These are phyloP conservation scores for Serranus cabrilla DNA, from an alignment of 2,797 vertebrate genomes.

Conservation along the genomic window DNA sequence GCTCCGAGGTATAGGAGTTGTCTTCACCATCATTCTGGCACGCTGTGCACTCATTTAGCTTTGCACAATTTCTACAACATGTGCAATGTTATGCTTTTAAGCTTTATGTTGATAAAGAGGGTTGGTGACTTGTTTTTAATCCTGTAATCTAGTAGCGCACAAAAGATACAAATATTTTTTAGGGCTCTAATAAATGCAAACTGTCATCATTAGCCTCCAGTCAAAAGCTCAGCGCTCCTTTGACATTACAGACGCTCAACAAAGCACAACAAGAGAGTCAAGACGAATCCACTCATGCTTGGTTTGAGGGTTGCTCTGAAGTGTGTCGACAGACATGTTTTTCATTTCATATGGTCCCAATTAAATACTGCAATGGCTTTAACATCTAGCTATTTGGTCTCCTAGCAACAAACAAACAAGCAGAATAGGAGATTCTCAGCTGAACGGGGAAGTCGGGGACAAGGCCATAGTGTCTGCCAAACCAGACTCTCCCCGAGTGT, in stretches of 20 bases:
- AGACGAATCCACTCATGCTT: constrained; percentile 51
- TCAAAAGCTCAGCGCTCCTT: constrained; percentile 26
- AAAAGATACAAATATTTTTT: constrained; percentile 2
- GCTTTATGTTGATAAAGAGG: constrained; percentile 1
- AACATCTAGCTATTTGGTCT: constrained; percentile 63
- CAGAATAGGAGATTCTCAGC: constrained; percentile 57
- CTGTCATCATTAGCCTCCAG: constrained; percentile 12
- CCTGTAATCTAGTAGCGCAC: constrained; percentile 18
- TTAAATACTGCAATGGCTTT: constrained; percentile 75
- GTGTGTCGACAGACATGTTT: constrained; percentile 72
- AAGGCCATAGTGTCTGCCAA: constrained; percentile 59
- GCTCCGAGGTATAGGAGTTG: constrained; percentile 19
- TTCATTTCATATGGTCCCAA: constrained; percentile 79
- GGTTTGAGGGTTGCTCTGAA: constrained; percentile 54
- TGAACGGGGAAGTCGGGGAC: constrained; percentile 54
- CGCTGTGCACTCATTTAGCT: background rate
- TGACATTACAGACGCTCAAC: constrained; percentile 34
- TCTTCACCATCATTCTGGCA: constrained; percentile 15
- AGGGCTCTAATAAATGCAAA: background rate
- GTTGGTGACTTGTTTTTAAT: constrained; percentile 23
- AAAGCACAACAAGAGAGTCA: constrained; percentile 46
- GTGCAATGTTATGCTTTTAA: background rate
- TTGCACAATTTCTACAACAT: background rate
- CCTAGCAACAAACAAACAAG: constrained; percentile 84
- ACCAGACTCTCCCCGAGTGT: constrained; percentile 52